phyloP scores from a whole-genome alignment of 2,113 vertebrate genomes.

The Podiceps cristatus region DNA sequence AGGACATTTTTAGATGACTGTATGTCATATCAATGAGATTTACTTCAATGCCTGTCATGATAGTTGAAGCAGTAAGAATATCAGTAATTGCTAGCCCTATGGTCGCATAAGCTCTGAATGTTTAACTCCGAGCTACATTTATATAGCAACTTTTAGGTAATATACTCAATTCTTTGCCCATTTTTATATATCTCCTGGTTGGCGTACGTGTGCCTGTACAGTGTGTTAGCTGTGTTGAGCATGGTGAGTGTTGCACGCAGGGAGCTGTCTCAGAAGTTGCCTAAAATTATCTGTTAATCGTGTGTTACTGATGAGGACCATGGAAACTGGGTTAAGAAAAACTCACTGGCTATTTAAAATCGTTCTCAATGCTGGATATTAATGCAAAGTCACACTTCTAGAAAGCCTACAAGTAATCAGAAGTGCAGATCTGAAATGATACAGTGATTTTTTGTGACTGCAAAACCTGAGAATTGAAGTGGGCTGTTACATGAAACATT shows the following conservation, averaged over 20 bases:
- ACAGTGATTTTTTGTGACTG: neutral
- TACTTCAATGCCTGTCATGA: constrained; percentile 53
- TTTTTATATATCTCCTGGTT: neutral
- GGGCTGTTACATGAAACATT: neutral
- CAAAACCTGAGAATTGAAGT: neutral
- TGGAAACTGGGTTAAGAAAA: neutral
- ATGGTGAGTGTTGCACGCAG: accelerated
- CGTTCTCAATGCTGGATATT: neutral
- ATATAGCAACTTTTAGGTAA: neutral
- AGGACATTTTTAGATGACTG: neutral
- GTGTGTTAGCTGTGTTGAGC: neutral
- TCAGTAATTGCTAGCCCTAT: constrained; percentile 2
- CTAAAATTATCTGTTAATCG: neutral
- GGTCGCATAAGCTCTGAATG: neutral
- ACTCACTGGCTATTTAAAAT: neutral
- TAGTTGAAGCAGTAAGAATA: constrained; percentile 20
- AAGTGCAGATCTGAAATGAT: neutral
- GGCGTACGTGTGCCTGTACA: neutral
- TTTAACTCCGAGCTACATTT: neutral
- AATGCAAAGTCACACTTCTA: neutral
- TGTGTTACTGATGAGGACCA: neutral
- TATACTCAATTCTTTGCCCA: neutral
- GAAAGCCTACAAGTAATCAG: neutral
- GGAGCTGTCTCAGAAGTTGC: neutral
- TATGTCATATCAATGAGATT: constrained; percentile 41